Percentiles rank a stretch among this genome's conserved stretches.
Evolutionary conservation across 2,888 invertebrate genomes (phyloP).

Genomic region (Chironomus tentans): DNA sequence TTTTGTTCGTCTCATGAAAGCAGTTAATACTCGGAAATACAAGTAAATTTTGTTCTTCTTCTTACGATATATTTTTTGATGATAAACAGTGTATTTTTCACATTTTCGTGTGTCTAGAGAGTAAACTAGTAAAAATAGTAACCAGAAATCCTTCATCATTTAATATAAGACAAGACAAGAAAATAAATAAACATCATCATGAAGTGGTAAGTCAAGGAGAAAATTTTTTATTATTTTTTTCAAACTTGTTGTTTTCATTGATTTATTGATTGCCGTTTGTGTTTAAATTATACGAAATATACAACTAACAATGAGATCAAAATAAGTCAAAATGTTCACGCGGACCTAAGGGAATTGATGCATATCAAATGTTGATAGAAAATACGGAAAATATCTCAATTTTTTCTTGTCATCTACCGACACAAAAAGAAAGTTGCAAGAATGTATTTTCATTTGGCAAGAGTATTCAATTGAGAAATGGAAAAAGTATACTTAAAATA

Average conservation of each 20-base stretch:
- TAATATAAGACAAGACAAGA: background rate
- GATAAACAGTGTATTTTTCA: background rate
- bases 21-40: background rate
- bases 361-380: no score
- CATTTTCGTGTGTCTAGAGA: background rate
- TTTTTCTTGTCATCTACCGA: no score
- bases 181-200: slow-evolving; percentile 11
- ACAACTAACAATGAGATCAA: background rate
- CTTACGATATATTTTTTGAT: background rate
- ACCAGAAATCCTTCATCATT: slow-evolving; percentile 7
- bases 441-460: background rate
- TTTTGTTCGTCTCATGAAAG: background rate
- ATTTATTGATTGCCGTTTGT: background rate
- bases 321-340: background rate
- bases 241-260: background rate
- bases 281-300: background rate
- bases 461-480: background rate
- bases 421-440: no score
- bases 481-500: background rate
- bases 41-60: background rate
- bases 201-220: slow-evolving; percentile 17
- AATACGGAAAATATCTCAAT: no score
- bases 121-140: background rate
- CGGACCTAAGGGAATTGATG: no score
- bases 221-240: background rate